Evolutionary conservation across 2,888 invertebrate genomes (phyloP).

Genomic region (Andrena chrysosceles): DNA sequence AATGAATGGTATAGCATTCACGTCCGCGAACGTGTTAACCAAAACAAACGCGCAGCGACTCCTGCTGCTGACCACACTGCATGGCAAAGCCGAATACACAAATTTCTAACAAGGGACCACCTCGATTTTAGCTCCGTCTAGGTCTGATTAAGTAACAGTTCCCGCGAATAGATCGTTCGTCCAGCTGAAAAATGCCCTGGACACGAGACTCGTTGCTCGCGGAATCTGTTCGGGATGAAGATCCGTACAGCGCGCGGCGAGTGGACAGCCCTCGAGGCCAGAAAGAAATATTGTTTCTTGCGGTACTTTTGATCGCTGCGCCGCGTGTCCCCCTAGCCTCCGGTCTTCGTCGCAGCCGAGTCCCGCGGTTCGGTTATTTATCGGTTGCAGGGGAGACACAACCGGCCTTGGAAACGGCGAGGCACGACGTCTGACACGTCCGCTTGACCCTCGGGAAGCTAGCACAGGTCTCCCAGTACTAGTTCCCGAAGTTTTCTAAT

Average conservation of each 20-base stretch:
- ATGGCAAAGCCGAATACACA: no score
- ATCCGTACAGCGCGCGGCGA: neutral
- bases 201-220: neutral
- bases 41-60: no score
- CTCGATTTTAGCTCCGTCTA: neutral
- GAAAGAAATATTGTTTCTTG: constrained; percentile 62
- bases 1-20: no score
- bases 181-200: neutral
- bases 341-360: constrained; percentile 36
- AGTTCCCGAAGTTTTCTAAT: constrained; percentile 23
- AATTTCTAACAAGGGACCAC: neutral
- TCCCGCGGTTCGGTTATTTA: constrained; percentile 64
- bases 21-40: no score
- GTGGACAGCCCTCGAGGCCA: neutral
- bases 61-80: no score
- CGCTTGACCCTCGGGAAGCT: constrained; percentile 52
- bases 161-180: neutral
- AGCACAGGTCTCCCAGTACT: constrained; percentile 17
- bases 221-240: constrained; percentile 12
- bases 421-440: constrained; percentile 54
- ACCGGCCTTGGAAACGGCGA: constrained; percentile 44
- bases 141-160: neutral
- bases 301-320: constrained; percentile 60
- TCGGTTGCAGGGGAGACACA: constrained; percentile 45
- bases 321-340: constrained; percentile 28